Evolutionary conservation across 2,113 vertebrate genomes (phyloP), one percentile per base, ranked within the genome.

Genomic region (Scytalopus superciliaris): DNA sequence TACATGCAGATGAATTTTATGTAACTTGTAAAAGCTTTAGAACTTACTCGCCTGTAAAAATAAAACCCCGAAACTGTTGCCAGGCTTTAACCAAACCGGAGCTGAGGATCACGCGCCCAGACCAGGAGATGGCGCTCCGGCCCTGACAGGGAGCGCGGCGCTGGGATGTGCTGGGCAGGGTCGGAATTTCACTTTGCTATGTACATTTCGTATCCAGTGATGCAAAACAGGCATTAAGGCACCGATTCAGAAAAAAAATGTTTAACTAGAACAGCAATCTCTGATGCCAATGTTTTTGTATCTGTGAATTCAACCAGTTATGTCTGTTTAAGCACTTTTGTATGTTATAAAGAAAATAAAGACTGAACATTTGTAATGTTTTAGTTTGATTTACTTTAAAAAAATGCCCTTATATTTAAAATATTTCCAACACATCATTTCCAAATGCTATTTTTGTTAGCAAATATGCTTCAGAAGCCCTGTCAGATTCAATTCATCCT

Each of bases 111-210:
- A 10, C 6, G 12, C 19, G 10, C 2, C 5, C 1, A 4, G 0
- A 24, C 80, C 95, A 77, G 95, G 47, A 98, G 97, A 45, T 94
- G 96, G 95, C 39, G 79, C 94, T 86, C 75, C 11, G 21, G 44
- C 17, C 55, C 94, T 60, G 27, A 37, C 79, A 33, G 77, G 52
- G 25, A 28, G 35, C 16, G 37, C 37, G 2, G 33, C 33, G 33
- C 28, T 2, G 44, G 37, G 52, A 7, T 3, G 40, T 0, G 15
- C 1, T 1, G 39, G 53, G 33, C 25, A 81, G 45, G 19, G 9
- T 53, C 5, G 13, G 19, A 35, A 33, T 33, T 53, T 10, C 8
- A 18, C 19, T 60, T 68, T 10, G 64, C 19, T 5, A 31, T 7
- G 7, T 10, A 44, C 6, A 15, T 75, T 89, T 64, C 2, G 0